Evolutionary conservation across 2,113 vertebrate species (phyloP), one percentile per base, ranked within the genome.

Genomic region (Cercopithecus mona): DNA sequence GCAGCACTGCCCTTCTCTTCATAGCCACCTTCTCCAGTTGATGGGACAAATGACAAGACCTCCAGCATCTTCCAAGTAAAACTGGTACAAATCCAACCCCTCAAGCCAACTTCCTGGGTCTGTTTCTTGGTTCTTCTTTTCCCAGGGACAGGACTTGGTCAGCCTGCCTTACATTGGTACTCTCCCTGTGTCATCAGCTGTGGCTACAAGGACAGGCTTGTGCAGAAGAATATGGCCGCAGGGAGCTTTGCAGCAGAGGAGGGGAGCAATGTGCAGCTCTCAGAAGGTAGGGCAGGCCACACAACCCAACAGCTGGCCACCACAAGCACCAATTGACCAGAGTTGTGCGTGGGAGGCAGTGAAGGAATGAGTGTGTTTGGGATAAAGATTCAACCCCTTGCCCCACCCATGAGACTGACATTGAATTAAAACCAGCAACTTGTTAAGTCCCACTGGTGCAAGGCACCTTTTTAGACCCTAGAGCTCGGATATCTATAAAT

Each of bases 361-460:
- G 7, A 40, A 43, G 68, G n/a, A 43, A 0, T 23, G 40, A 88
- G 2, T 1, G 32, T 73, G 64, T 73, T 20, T 38, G 18, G 66
- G 22, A 57, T 52, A n/a, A 59, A 73, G 68, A 59, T 12, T 66
- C 43, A 25, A 11, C n/a, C 59, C 90, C 14, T 18, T 18, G 4
- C 16, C 61, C 12, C 2, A 12, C 61, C 61, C 5, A 4, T 10
- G 76, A 57, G 75, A 81, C 38, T 8, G 76, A 40, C 35, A 18
- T 13, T 64, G 48, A 45, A 68, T 82, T 61, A 86, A 94, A 86
- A 48, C 66, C 57, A 84, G 66, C 35, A 96, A 68, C 64, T 80
- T 57, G 55, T 48, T 52, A 40, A 50, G 11, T 23, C 23, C 17
- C 7, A 64, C 48, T n/a, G n/a, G 64, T 22, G 32, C 8, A 35